Evolutionary conservation across 2,797 vertebrate genomes (phyloP).

Genomic region (Syndactyla subalaris): DNA sequence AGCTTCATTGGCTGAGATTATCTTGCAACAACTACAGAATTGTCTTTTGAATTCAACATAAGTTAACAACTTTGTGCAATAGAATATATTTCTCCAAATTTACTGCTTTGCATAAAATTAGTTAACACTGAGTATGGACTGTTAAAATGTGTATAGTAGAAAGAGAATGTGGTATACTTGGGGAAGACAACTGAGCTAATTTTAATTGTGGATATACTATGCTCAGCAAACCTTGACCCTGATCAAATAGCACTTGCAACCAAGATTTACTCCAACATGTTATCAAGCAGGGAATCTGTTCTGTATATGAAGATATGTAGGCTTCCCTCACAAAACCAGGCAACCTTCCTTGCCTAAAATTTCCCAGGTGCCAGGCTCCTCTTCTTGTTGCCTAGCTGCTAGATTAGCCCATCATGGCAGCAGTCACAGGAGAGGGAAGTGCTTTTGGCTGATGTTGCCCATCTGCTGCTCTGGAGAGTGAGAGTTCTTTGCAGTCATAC

Average conservation of each 20-base stretch:
- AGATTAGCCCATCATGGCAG: not conserved
- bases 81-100: slow-evolving; percentile 24
- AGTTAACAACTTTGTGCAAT: not conserved
- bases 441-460: not conserved
- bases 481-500: not conserved
- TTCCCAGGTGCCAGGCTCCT: not conserved
- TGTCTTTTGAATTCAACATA: not conserved
- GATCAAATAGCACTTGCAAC: not conserved
- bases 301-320: not conserved
- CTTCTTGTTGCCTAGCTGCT: not conserved
- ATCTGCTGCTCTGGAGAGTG: not conserved
- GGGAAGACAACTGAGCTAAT: slow-evolving; percentile 7
- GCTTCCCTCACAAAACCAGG: not conserved
- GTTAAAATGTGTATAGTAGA: slow-evolving; percentile 12
- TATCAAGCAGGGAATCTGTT: not conserved
- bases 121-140: not conserved
- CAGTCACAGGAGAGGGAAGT: not conserved
- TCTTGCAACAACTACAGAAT: not conserved
- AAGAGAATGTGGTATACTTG: not conserved
- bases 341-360: not conserved
- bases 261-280: not conserved
- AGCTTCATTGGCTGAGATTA: not conserved
- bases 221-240: slow-evolving; percentile 1
- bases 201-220: not conserved
- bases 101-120: slow-evolving; percentile 35